Evolutionary conservation across 2,113 vertebrate species (phyloP), one percentile per base, ranked within the genome.

Genomic region (Bujurquina vittata): DNA sequence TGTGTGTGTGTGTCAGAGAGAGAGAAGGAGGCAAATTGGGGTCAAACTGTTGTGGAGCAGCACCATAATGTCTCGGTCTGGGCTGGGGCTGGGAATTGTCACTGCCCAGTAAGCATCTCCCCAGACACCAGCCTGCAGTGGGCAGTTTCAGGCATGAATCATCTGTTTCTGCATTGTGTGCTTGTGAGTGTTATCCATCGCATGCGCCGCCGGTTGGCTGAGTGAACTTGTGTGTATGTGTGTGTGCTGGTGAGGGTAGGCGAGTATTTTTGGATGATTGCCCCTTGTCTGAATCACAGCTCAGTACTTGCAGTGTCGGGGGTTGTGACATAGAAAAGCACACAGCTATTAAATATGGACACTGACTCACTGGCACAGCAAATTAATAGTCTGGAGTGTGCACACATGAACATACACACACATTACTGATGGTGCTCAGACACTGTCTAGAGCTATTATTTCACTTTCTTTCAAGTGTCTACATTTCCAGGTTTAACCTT

Each of bases 271-370:
- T 74, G 17, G 43, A 59, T 80, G 60, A 74, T 77, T 56, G 35
- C 49, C 73, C 52, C 43, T 65, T 15, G 52, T 77, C 60, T 77
- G 83, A 89, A 79, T 90, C 81, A 84, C 69, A 65, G 81, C 61
- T 84, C 69, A 60, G 72, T 80, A 67, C 83, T 88, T 83, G 63
- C 46, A 40, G 74, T 75, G 83, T 79, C 33, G 15, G 31, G 55
- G 77, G 59, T 84, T 81, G 22, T 5, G 46, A 83, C 81, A 76
- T 3, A 74, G 75, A 79, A 85, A 79, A 84, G 23, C 62, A 79
- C 61, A 79, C 80, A 74, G 62, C 85, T 87, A 85, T 83, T 83
- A 87, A 85, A 87, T 74, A 83, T 87, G 79, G 62, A 80, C 75
- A 85, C 75, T 87, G 82, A 87, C 75, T 84, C 85, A 82, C 61